Base-by-base conservation (phyloP, 30 jellyfish, hydroid and myxozoan species). In the Aurelia aurita complex sp. Pacific region DNA sequence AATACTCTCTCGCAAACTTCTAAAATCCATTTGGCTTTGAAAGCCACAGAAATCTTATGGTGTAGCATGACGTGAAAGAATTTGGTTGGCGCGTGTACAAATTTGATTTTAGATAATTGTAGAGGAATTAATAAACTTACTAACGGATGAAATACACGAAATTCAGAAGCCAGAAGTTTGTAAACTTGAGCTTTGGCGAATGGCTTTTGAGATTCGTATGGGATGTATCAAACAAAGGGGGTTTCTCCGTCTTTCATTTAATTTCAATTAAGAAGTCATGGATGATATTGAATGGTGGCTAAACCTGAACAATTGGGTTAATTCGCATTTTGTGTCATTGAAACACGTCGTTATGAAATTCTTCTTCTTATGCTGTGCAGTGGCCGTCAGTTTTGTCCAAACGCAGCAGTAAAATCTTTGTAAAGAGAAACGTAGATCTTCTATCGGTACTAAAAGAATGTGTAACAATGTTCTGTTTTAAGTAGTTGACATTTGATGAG, bases 271-370 rank as follows among this genome's bases (percentile, higher is more conserved):
- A 64, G 89, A 4, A 59, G 46, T 32, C 89, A 65, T 67, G 51
- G 67, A 23, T 66, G 23, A 79, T 79, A 79, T 79, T 79, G 80
- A 75, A 79, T 79, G 89, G 73, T 79, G 89, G 89, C 89, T 79
- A 64, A 79, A 50, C 73, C 80, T 10, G 59, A 79, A 79, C 89
- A 79, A 79, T 64, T n/a, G 53, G 74, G 53, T 79, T 79, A 66
- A 79, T 79, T 79, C 89, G 74, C 63, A 70, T 70, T 70, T 42
- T 33, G 64, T 70, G 13, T 43, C 88, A 64, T 66, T 79, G 79
- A 79, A 79, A 67, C 13, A 23, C 89, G 33, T 57, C 14, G 29
- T 46, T 64, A 43, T 79, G 89, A 43, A 79, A 46, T 64, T 64
- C 52, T 75, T 59, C 67, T 15, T 36, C 65, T 63, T 77, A 9